These are phyloP conservation scores for Ammospiza nelsoni DNA, from an alignment of 2,113 vertebrate species.

Conservation along the genomic window DNA sequence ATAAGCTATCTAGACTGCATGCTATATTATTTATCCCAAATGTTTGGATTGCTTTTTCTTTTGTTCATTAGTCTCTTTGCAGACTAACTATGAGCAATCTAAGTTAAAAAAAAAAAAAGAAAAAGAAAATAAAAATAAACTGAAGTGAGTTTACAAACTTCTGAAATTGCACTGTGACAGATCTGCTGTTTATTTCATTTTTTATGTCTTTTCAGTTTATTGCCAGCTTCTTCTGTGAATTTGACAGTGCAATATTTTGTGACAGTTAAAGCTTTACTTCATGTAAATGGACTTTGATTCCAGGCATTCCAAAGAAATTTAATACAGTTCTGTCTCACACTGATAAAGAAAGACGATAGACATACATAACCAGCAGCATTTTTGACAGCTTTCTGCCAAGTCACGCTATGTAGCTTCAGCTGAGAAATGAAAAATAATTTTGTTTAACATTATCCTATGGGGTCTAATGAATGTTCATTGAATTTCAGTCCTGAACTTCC, in stretches of 20 bases:
- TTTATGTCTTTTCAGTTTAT: background rate
- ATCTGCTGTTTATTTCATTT: background rate
- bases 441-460: background rate
- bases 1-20: background rate
- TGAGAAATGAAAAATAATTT: background rate
- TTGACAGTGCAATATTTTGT: conserved; percentile 3
- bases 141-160: background rate
- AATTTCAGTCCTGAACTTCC: conserved; percentile 50
- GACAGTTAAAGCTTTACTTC: background rate
- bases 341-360: conserved; percentile 8
- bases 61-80: background rate
- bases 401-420: background rate
- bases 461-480: background rate
- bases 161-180: background rate
- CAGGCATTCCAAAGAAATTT: background rate
- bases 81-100: background rate
- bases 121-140: background rate
- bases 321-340: conserved; percentile 3
- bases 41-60: background rate
- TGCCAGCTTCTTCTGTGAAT: background rate
- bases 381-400: background rate
- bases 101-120: background rate
- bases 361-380: background rate
- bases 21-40: background rate
- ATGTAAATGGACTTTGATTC: background rate